phyloP scores from a whole-genome alignment of 2,113 vertebrate genomes.

The Dolichallabes microphthalmus region DNA sequence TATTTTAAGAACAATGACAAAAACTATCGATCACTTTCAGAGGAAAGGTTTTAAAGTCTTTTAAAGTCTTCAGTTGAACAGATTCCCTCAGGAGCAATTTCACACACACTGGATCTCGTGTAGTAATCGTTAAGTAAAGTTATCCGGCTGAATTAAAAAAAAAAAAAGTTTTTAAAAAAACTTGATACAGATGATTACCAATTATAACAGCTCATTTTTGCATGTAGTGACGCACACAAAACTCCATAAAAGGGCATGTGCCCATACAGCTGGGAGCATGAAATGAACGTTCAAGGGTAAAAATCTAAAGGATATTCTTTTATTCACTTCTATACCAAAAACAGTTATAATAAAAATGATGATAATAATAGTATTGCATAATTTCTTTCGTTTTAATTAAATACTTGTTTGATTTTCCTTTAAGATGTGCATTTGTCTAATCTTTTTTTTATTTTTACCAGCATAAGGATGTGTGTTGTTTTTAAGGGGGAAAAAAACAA shows the following conservation, averaged over 20 bases:
- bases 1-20: conserved; percentile 16
- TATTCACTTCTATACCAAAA: not conserved
- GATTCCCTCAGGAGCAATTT: not conserved
- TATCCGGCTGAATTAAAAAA: too few relatives aligned
- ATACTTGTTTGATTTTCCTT: not conserved
- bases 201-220: not conserved
- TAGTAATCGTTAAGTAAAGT: not conserved
- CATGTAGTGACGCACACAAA: not conserved
- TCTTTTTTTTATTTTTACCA: not conserved
- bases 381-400: not conserved
- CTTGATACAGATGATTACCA: too few relatives aligned
- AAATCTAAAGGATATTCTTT: not conserved
- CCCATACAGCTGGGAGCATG: not conserved
- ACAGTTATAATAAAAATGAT: not conserved
- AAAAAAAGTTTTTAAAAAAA: too few relatives aligned
- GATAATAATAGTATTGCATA: not conserved
- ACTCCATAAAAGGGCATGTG: not conserved
- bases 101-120: not conserved
- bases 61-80: not conserved
- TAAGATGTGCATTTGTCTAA: not conserved
- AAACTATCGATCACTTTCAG: not conserved
- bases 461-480: not conserved
- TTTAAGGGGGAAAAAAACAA: too few relatives aligned
- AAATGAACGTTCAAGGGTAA: not conserved
- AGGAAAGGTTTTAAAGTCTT: not conserved